A percentile compares a stretch with the other conserved stretches of the same genome.
phyloP scores from a whole-genome alignment of 2,888 invertebrate species.

The Netelia inedita region DNA sequence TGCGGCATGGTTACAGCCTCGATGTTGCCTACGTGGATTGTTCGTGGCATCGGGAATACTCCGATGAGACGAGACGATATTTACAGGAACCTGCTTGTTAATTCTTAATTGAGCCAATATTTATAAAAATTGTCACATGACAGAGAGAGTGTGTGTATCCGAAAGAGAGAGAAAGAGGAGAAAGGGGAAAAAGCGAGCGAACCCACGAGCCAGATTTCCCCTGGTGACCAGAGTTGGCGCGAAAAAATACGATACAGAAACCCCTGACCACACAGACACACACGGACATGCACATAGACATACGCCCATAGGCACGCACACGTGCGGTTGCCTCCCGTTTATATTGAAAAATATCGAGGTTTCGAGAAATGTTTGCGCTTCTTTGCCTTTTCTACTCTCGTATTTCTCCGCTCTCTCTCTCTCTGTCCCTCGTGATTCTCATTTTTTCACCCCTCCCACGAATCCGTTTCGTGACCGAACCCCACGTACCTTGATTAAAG shows the following conservation, averaged over 20 bases:
- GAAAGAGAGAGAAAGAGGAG: conserved; percentile 17
- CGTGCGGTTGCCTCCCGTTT: conserved; percentile 65
- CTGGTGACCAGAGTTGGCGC: conserved; percentile 77
- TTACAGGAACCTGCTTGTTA: conserved; percentile 71
- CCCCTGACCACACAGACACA: conserved; percentile 46
- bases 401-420: conserved; percentile 60
- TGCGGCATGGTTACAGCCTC: background rate
- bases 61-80: background rate
- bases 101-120: conserved; percentile 83
- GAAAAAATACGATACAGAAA: conserved; percentile 55
- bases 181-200: conserved; percentile 30
- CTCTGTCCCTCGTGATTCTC: conserved; percentile 40
- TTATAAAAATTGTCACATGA: conserved; percentile 79
- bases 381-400: conserved; percentile 60
- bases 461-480: conserved; percentile 66
- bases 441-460: conserved; percentile 55
- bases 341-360: conserved; percentile 83
- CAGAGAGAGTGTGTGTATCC: conserved; percentile 24
- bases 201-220: conserved; percentile 80
- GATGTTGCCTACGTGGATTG: conserved; percentile 14
- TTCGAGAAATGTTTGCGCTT: conserved; percentile 76
- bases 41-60: background rate
- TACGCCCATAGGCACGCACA: no score
- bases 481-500: conserved; percentile 78
- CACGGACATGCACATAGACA: conserved; percentile 36